Percentiles rank a stretch among this genome's conserved stretches.
Conservation (phyloP, 2,888 invertebrate species). For the Syrista parreyssii region DNA sequence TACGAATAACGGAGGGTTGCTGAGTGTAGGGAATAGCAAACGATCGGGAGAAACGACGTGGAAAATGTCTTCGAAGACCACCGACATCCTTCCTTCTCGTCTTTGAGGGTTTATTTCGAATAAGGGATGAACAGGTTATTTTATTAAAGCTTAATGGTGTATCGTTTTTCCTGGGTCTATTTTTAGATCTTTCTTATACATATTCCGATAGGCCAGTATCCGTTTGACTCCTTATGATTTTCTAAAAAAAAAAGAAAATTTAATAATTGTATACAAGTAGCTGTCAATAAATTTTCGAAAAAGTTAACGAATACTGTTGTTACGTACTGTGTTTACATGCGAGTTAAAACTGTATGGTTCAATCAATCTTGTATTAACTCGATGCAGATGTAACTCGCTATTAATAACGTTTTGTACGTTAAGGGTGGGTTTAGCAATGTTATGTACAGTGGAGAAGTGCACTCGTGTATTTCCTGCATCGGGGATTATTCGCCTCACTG, state of each 20-base stretch:
- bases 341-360: background rate
- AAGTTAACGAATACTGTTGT: background rate
- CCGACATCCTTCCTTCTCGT: background rate
- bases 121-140: background rate
- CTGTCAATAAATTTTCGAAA: too few relatives aligned
- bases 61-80: background rate
- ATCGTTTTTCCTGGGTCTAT: background rate
- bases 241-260: background rate
- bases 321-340: background rate
- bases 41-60: background rate
- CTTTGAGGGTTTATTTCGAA: background rate
- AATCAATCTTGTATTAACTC: background rate
- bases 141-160: background rate
- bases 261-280: too few relatives aligned
- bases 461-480: background rate
- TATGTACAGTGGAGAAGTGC: background rate
- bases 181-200: background rate
- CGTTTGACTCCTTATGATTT: background rate
- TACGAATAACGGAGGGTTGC: conserved; percentile 4
- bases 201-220: background rate
- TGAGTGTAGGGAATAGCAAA: conserved; percentile 4
- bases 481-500: background rate
- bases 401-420: background rate
- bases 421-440: background rate
- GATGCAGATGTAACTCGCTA: background rate